Evolutionary conservation across 2,888 invertebrate genomes (phyloP).

Genomic region (Plagiodera versicolora): DNA sequence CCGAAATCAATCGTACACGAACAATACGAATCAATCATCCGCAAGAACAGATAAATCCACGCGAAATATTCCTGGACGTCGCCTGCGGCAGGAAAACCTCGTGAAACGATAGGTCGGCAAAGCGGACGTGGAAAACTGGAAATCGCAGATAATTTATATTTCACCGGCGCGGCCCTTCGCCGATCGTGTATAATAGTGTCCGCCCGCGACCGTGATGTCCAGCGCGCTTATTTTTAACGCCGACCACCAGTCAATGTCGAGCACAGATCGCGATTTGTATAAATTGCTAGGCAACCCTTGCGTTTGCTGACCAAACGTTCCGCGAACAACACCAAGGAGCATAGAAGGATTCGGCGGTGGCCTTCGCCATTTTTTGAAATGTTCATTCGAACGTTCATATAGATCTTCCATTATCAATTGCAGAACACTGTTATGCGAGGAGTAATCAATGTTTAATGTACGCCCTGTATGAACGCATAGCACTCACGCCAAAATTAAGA

Average conservation of each 20-base stretch:
- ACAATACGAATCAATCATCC: slow-evolving; percentile 27
- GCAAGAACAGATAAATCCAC: slow-evolving; percentile 45
- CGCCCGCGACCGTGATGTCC: slow-evolving; percentile 41
- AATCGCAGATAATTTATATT: too few relatives aligned
- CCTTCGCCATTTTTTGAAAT: too few relatives aligned
- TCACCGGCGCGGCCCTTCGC: slow-evolving; percentile 30
- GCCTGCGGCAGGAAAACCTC: slow-evolving; percentile 47
- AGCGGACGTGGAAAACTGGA: slow-evolving; percentile 24
- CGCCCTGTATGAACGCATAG: too few relatives aligned
- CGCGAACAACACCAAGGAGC: background rate
- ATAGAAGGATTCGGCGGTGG: background rate
- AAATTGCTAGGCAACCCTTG: slow-evolving; percentile 47
- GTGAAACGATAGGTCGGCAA: slow-evolving; percentile 31
- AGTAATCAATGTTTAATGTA: too few relatives aligned
- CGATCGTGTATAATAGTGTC: slow-evolving; percentile 46
- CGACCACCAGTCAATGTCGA: slow-evolving; percentile 50
- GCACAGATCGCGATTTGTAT: slow-evolving; percentile 48
- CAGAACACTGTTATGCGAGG: too few relatives aligned
- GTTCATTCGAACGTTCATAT: too few relatives aligned
- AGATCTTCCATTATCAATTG: too few relatives aligned
- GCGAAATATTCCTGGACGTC: slow-evolving; percentile 39
- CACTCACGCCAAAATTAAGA: too few relatives aligned
- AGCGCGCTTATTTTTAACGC: slow-evolving; percentile 42
- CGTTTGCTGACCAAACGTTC: slow-evolving; percentile 41
- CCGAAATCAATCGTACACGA: too few relatives aligned